phyloP scores from a whole-genome alignment of 2,113 vertebrate species.

The sheep (Ovis aries) region ARS-UI_Ramb_v3.0 NC_056057.1:687001-687500 shows the following conservation, averaged over 20 bases:
- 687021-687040: neutral
- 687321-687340: neutral
- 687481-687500: neutral
- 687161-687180: neutral
- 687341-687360: neutral
- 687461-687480: neutral
- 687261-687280: neutral
- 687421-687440: neutral
- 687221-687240: neutral
- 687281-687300: too few relatives aligned
- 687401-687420: neutral
- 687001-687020: neutral
- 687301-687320: too few relatives aligned
- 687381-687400: neutral
- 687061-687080: neutral
- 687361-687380: neutral
- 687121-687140: too few relatives aligned
- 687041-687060: neutral
- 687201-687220: neutral
- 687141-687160: neutral
- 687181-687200: neutral
- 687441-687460: neutral
- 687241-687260: neutral
- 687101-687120: too few relatives aligned
- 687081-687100: too few relatives aligned